Base-by-base conservation (phyloP, 1,140 invertebrate genomes). In the Calosoma granatense region DNA sequence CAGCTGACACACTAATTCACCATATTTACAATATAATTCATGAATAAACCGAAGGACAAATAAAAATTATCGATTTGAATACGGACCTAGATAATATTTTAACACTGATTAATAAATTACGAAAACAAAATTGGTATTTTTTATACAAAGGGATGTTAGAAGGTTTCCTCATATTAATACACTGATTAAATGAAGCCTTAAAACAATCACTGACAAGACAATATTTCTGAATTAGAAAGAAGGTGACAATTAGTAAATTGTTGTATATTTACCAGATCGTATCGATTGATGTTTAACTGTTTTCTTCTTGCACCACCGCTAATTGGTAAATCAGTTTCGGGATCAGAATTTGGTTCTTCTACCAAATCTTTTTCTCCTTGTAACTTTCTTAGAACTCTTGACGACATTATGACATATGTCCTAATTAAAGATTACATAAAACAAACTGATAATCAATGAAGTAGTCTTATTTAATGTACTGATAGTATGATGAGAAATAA, bases 241-340 rank as follows among this genome's bases (percentile, higher is more conserved):
- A 22, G 54, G 2, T 68, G 57, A 47, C 54, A 60, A n/a, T n/a
- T n/a, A n/a, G n/a, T n/a, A n/a, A n/a, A n/a, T n/a, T n/a, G n/a
- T n/a, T n/a, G n/a, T n/a, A n/a, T n/a, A n/a, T 47, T 58, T 41
- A 81, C 83, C 76, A 84, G 70, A 72, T 82, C 79, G 66, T 82
- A 84, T 61, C 79, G 72, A 68, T 84, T 84, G 14, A 77, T 70
- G 54, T 76, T 75, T n/a, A 74, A 61, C 60, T 76, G 70, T 59
- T 78, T 79, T 60, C 74, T 74, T 63, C 69, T 68, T 12, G 72
- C 71, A 57, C 73, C 72, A 53, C 72, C 66, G 57, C 67, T 65
- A 26, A 72, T 67, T 20, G 70, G 70, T 57, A 71, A 64, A 43
- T 73, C 73, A 26, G 75, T 74, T 57, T 78, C 76, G 11, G 74